These are phyloP conservation scores for Lepidurus arcticus DNA, from an alignment of 1,140 invertebrate species.

Conservation along the genomic window DNA sequence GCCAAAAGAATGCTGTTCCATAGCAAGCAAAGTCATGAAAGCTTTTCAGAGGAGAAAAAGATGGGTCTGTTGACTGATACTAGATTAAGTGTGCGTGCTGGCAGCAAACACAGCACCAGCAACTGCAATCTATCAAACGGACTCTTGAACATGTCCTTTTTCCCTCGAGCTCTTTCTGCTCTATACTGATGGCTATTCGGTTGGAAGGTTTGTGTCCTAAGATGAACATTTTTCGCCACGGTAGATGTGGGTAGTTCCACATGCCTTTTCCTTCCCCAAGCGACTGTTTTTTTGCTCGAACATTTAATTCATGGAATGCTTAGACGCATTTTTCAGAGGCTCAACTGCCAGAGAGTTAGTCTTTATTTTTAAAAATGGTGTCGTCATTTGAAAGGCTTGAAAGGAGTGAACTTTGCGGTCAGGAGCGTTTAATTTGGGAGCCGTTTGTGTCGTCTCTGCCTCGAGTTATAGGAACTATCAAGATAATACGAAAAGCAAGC, in stretches of 20 bases:
- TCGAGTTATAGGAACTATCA: background rate
- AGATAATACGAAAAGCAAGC: background rate
- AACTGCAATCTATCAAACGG: constrained; percentile 15
- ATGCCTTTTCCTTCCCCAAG: constrained; percentile 13
- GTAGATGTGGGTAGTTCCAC: background rate
- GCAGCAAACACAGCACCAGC: constrained; percentile 2
- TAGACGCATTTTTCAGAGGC: background rate
- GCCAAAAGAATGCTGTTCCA: background rate
- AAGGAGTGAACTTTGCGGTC: background rate
- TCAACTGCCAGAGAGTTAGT: background rate
- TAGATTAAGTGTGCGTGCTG: constrained; percentile 21
- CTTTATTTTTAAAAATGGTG: background rate
- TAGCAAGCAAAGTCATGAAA: background rate
- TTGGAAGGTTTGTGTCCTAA: background rate
- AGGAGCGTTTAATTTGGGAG: constrained; percentile 7
- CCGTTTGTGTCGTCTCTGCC: background rate
- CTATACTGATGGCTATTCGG: background rate
- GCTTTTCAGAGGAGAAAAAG: background rate
- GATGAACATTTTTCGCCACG: background rate
- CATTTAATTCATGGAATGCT: background rate
- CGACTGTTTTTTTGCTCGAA: background rate
- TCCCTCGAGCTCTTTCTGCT: background rate
- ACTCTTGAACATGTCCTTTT: background rate
- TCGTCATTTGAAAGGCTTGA: background rate
- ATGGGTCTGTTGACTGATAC: constrained; percentile 17